Percentiles rank a stretch among this genome's conserved stretches.
Evolutionary conservation across 2,888 invertebrate species (phyloP).

Genomic region (Scaptomyza cyrtandrae): DNA sequence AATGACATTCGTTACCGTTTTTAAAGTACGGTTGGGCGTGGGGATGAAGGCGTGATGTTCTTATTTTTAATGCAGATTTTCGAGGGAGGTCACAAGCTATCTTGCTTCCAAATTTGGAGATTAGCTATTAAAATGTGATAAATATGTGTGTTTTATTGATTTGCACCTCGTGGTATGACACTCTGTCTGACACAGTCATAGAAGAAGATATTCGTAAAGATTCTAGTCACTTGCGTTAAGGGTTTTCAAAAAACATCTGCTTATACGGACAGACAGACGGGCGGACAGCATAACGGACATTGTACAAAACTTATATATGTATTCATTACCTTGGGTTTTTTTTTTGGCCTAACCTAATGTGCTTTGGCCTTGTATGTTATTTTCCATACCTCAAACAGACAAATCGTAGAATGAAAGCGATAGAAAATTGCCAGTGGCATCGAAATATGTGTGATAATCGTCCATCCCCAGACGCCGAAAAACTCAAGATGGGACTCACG

Average conservation of each 20-base stretch:
- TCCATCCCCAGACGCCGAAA: constrained; percentile 96
- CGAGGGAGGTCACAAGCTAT: too few species aligned
- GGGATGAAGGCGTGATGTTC: too few species aligned
- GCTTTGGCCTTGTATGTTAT: constrained; percentile 91
- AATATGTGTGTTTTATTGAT: too few species aligned
- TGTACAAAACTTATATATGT: not conserved
- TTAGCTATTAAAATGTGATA: too few species aligned
- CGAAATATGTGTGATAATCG: constrained; percentile 94
- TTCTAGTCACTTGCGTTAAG: not conserved
- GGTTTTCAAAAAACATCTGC: not conserved
- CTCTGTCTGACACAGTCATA: too few species aligned
- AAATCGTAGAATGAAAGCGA: constrained; percentile 95
- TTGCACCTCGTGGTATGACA: too few species aligned
- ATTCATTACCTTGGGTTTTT: not conserved
- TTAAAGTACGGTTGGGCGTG: too few species aligned
- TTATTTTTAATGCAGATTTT: too few species aligned
- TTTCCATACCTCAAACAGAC: constrained; percentile 97
- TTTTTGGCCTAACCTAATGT: too few species aligned
- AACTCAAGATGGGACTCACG: constrained; percentile 92
- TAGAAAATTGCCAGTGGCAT: constrained; percentile 96
- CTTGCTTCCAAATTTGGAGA: too few species aligned
- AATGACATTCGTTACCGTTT: too few species aligned
- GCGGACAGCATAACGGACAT: not conserved
- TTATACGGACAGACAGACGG: not conserved
- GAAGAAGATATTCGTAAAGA: too few species aligned